Conservation (phyloP, 2,113 vertebrate genomes). For the Ammospiza caudacuta region DNA sequence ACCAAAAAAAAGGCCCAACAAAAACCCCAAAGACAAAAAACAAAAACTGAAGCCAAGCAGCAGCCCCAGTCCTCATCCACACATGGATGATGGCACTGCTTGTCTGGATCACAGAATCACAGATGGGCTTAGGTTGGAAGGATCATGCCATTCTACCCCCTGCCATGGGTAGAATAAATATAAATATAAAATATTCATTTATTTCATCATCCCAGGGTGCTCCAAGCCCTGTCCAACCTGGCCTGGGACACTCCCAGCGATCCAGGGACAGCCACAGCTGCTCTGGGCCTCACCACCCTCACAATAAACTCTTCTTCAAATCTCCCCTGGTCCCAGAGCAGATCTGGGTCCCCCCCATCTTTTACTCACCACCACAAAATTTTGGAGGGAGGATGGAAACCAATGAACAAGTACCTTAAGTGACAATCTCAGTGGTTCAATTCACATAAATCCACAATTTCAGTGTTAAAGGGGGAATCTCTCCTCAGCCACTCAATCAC, state of each 20-base stretch:
- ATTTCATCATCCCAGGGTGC: background rate
- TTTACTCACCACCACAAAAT: background rate
- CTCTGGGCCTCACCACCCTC: background rate
- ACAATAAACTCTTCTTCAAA: background rate
- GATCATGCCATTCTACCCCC: rapidly evolving
- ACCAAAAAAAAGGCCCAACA: too few relatives aligned
- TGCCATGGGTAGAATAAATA: background rate
- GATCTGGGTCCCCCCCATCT: background rate
- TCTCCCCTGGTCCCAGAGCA: background rate
- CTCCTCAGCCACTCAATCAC: background rate
- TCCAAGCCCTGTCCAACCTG: rapidly evolving
- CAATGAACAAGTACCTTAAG: background rate
- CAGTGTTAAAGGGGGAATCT: background rate
- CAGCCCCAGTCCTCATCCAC: background rate
- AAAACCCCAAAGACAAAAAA: background rate
- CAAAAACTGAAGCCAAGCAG: background rate
- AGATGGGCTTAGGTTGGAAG: background rate
- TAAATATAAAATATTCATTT: too few relatives aligned
- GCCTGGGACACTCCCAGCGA: background rate
- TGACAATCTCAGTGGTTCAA: background rate
- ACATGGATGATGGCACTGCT: background rate
- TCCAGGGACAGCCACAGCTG: background rate
- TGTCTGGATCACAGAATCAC: background rate
- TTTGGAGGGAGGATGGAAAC: background rate
- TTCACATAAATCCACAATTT: background rate